Evolutionary conservation across 2,888 invertebrate genomes (phyloP).

Genomic region (Capitulum mitella): DNA sequence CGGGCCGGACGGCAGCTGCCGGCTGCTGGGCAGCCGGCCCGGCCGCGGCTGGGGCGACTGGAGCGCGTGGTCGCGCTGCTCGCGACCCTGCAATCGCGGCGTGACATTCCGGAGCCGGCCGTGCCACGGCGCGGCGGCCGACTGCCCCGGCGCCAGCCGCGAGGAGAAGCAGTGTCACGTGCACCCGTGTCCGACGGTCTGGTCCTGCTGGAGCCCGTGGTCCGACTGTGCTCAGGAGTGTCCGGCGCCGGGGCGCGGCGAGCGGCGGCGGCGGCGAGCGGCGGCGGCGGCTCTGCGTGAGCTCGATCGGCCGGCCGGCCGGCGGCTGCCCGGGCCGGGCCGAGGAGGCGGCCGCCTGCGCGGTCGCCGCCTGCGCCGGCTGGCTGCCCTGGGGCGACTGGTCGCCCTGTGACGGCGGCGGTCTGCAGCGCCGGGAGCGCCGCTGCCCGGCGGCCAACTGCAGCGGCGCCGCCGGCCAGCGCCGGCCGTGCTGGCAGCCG

Average conservation of each 20-base stretch:
- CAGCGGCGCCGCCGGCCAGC: neutral
- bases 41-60: neutral
- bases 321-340: neutral
- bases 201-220: neutral
- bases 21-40: neutral
- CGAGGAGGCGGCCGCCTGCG: neutral
- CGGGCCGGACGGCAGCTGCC: neutral
- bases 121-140: neutral
- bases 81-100: neutral
- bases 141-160: constrained; percentile 15
- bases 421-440: neutral
- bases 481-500: neutral
- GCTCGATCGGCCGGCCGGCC: neutral
- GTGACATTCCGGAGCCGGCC: neutral
- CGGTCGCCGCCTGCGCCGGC: neutral
- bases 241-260: too few species aligned
- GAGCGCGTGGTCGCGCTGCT: neutral
- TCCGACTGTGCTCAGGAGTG: neutral
- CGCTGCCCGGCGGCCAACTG: neutral
- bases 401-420: neutral
- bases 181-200: neutral
- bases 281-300: neutral
- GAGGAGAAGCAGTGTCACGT: constrained; percentile 1
- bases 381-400: neutral
- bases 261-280: neutral